Percentiles rank a stretch among this genome's conserved stretches.
Conservation (phyloP, 2,113 vertebrate genomes). For the Forbesichthys agassizii region DNA sequence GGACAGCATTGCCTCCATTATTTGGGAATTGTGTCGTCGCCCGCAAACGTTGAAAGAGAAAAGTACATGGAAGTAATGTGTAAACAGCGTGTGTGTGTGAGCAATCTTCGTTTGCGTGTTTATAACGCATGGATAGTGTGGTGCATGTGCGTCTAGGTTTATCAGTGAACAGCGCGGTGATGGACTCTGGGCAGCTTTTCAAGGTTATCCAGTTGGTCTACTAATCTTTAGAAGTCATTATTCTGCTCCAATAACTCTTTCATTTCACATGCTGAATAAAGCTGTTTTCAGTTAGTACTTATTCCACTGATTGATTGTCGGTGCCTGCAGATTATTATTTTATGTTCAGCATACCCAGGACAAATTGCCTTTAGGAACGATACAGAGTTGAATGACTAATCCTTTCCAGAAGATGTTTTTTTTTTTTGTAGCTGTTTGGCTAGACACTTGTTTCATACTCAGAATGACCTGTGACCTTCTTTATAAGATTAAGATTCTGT, state of each 20-base stretch:
- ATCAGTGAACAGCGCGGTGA: slow-evolving; percentile 59
- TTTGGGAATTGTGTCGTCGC: slow-evolving; percentile 20
- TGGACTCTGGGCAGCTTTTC: slow-evolving; percentile 48
- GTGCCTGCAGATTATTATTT: slow-evolving; percentile 2
- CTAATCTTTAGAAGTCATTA: slow-evolving; percentile 35
- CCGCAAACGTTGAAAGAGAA: neutral
- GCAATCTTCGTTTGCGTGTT: no score
- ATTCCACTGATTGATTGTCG: slow-evolving; percentile 21
- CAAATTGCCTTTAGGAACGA: slow-evolving; percentile 4
- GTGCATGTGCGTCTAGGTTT: slow-evolving; percentile 65
- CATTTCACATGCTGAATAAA: slow-evolving; percentile 25
- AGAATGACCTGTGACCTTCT: slow-evolving; percentile 44
- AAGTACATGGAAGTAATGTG: slow-evolving; percentile 17
- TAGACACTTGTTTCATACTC: slow-evolving; percentile 7
- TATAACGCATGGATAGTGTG: slow-evolving; percentile 38
- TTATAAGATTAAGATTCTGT: neutral
- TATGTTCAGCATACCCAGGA: slow-evolving; percentile 5
- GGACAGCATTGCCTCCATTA: slow-evolving; percentile 51
- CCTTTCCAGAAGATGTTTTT: no score
- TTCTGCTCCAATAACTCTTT: slow-evolving; percentile 44
- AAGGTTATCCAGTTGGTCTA: slow-evolving; percentile 56
- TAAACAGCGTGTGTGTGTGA: slow-evolving; percentile 3
- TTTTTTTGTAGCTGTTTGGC: neutral
- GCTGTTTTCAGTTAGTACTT: slow-evolving; percentile 24
- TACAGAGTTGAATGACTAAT: neutral